Percentiles rank a stretch among this genome's conserved stretches.
These are phyloP conservation scores for Elmis aenea DNA, from an alignment of 2,888 invertebrate species.

Conservation along the genomic window DNA sequence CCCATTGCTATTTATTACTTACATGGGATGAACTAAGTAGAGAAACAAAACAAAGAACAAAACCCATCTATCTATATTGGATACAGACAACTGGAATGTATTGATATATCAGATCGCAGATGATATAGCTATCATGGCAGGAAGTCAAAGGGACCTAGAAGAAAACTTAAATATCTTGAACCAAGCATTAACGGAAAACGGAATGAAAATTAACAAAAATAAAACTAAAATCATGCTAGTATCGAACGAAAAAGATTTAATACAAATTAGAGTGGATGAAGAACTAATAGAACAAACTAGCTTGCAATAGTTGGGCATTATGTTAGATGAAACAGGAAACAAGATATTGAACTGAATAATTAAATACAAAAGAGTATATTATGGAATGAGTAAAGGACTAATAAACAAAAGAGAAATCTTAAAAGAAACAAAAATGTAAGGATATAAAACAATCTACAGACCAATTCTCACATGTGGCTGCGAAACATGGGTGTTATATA, in stretches of 20 bases:
- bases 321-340: too few species aligned
- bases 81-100: too few species aligned
- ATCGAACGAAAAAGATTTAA: too few species aligned
- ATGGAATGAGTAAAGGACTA: slow-evolving; percentile 2
- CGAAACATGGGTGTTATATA: too few species aligned
- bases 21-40: slow-evolving; percentile 8
- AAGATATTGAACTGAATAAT: too few species aligned
- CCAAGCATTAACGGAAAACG: slow-evolving; percentile 3
- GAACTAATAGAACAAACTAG: slow-evolving; percentile 3
- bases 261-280: too few species aligned
- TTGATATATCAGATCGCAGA: slow-evolving; percentile 8
- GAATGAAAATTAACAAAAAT: slow-evolving; percentile 5
- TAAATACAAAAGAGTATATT: slow-evolving; percentile 5
- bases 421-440: too few species aligned
- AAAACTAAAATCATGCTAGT: slow-evolving; percentile 6
- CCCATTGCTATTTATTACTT: too few species aligned
- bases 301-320: slow-evolving; percentile 6
- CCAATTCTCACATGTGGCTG: too few species aligned
- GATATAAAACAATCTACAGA: slow-evolving; percentile 3
- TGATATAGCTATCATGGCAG: slow-evolving; percentile 8
- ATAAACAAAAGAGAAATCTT: slow-evolving; percentile 10
- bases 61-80: too few species aligned
- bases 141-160: too few species aligned
- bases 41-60: neutral
- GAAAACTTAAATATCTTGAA: too few species aligned